These are phyloP conservation scores for Lacerta bilineata DNA, from an alignment of 2,797 vertebrate genomes.

Conservation along the genomic window DNA sequence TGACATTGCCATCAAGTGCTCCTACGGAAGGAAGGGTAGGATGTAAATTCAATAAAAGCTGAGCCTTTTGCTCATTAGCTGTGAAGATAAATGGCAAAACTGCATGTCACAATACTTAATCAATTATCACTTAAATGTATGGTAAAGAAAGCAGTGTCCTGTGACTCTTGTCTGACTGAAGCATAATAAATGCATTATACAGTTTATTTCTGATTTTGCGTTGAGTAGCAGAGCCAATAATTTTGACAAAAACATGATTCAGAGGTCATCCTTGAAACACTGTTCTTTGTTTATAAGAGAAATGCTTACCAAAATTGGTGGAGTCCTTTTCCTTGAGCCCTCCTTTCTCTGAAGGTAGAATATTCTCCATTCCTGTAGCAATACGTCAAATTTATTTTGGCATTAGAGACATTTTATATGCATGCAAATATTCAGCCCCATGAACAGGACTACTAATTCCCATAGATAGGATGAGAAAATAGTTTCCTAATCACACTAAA, in stretches of 20 bases:
- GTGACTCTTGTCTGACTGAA: neutral
- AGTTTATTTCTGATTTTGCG: neutral
- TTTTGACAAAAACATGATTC: neutral
- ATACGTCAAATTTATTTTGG: too few species aligned
- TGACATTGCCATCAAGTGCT: too few species aligned
- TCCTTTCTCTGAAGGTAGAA: too few species aligned
- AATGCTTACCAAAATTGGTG: neutral
- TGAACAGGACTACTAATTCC: too few species aligned
- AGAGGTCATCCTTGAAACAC: neutral
- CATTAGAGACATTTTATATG: too few species aligned
- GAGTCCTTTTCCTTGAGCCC: neutral
- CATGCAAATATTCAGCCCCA: too few species aligned
- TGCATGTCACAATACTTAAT: neutral
- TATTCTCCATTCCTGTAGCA: too few species aligned
- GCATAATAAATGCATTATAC: conserved; percentile 1
- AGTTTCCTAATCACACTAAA: too few species aligned
- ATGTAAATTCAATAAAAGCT: neutral
- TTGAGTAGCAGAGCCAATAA: neutral
- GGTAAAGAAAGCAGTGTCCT: neutral
- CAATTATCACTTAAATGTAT: neutral
- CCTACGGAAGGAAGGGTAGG: too few species aligned
- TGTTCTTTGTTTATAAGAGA: neutral
- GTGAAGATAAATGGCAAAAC: neutral
- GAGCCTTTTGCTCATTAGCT: neutral
- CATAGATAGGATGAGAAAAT: too few species aligned